These are phyloP conservation scores for Ctenomys sociabilis DNA, from an alignment of 2,113 vertebrate species.

Conservation along the genomic window DNA sequence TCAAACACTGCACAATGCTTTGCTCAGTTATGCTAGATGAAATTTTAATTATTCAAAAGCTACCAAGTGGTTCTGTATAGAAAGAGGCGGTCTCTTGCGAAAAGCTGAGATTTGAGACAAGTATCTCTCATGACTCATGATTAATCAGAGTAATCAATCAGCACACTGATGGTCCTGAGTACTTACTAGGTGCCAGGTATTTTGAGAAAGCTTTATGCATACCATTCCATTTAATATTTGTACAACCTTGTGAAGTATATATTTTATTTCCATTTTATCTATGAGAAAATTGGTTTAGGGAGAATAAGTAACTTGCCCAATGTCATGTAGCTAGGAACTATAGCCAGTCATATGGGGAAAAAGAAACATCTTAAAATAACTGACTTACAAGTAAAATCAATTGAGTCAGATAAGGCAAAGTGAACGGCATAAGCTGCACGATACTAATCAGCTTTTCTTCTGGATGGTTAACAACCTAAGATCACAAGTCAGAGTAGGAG, in stretches of 20 bases:
- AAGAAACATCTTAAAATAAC: background rate
- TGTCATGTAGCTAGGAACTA: constrained; percentile 57
- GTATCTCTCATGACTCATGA: background rate
- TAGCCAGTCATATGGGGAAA: background rate
- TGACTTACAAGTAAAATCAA: too few species aligned
- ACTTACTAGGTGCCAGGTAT: background rate
- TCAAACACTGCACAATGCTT: background rate
- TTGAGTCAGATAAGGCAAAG: too few species aligned
- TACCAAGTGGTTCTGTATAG: background rate
- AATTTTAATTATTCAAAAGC: background rate
- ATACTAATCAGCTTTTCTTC: too few species aligned
- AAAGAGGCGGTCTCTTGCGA: constrained; percentile 6
- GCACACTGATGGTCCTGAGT: background rate
- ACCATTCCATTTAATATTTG: background rate
- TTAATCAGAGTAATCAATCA: background rate
- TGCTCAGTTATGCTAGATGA: background rate
- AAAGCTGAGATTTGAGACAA: constrained; percentile 21
- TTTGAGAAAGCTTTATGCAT: background rate
- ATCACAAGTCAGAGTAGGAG: too few species aligned
- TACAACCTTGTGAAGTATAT: background rate
- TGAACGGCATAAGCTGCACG: too few species aligned
- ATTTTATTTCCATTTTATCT: constrained; percentile 15
- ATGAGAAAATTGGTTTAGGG: constrained; percentile 46
- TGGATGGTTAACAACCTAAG: too few species aligned
- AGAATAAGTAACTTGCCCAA: constrained; percentile 80